Evolutionary conservation across 2,113 vertebrate genomes (phyloP).

Genomic region (Eurypyga helias): DNA sequence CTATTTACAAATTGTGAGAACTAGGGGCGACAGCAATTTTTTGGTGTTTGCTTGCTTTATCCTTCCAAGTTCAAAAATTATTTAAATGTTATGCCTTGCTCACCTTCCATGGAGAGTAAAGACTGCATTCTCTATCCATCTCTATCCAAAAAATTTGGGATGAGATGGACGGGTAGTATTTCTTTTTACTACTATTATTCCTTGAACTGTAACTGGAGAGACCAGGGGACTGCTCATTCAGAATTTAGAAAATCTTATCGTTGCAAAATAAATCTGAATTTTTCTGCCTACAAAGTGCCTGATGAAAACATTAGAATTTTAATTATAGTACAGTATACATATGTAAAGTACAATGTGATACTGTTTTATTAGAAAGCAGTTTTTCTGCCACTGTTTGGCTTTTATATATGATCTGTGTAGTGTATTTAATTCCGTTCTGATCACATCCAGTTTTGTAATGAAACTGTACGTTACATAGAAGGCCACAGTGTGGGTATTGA

Average conservation of each 20-base stretch:
- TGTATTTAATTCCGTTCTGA: neutral
- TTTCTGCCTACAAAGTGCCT: neutral
- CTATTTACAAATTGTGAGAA: neutral
- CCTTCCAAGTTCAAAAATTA: neutral
- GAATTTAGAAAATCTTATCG: neutral
- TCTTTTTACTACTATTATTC: neutral
- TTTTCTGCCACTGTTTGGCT: neutral
- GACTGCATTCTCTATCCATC: neutral
- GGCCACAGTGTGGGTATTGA: neutral
- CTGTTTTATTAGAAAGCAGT: neutral
- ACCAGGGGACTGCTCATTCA: neutral
- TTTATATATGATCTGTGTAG: neutral
- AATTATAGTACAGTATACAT: neutral
- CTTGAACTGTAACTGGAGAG: neutral
- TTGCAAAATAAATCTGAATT: neutral
- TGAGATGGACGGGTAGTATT: neutral
- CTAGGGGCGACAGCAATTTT: neutral
- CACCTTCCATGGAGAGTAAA: neutral
- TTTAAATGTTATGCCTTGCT: neutral
- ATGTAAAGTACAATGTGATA: neutral
- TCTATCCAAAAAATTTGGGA: neutral
- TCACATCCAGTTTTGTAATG: neutral
- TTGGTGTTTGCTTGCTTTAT: neutral
- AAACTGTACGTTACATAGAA: accelerated
- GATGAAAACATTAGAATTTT: neutral